phyloP scores from a whole-genome alignment of 64 coral and sea anemone genomes.

The Platygyra sinensis region DNA sequence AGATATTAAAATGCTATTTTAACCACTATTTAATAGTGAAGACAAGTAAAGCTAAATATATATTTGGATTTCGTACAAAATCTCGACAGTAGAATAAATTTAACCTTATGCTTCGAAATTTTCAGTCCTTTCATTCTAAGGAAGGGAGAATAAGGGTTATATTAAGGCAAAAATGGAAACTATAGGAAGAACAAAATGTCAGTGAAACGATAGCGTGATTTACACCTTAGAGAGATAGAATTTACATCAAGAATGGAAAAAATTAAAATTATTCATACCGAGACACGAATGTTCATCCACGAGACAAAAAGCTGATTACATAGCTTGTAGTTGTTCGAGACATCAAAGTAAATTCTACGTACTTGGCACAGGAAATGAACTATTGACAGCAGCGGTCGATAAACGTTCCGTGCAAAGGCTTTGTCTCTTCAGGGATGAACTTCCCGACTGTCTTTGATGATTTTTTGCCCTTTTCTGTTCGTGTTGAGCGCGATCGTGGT shows the following conservation, averaged over 20 bases:
- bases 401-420: slow-evolving; percentile 17
- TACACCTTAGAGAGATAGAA: neutral
- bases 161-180: neutral
- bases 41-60: neutral
- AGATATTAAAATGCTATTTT: neutral
- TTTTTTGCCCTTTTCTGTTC: slow-evolving; percentile 70
- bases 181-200: neutral
- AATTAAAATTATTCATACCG: neutral
- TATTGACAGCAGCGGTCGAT: slow-evolving; percentile 35
- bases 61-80: neutral
- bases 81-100: neutral
- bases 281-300: neutral
- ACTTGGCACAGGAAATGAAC: slow-evolving; percentile 57
- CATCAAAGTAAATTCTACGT: slow-evolving; percentile 21
- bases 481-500: slow-evolving; percentile 37
- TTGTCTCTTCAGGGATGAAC: slow-evolving; percentile 27
- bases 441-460: slow-evolving; percentile 44
- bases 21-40: slow-evolving; percentile 26
- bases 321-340: neutral
- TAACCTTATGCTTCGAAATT: neutral
- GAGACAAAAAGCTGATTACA: neutral
- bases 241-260: neutral
- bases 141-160: too few relatives aligned
- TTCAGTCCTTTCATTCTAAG: neutral
- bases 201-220: slow-evolving; percentile 11